phyloP scores from a whole-genome alignment of 2,113 vertebrate species.

The Rhizomys pruinosus region DNA sequence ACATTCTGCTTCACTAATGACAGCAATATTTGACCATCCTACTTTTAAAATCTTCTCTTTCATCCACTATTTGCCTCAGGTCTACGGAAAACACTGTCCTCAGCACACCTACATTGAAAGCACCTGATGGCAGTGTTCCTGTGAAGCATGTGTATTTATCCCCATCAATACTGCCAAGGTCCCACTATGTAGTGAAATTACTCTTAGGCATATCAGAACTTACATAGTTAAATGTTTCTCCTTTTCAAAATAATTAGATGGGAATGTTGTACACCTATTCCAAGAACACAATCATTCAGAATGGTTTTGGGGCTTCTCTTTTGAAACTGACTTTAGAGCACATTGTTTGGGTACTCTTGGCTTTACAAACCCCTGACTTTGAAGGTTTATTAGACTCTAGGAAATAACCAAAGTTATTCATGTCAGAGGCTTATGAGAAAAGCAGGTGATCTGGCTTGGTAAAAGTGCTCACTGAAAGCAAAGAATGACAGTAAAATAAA shows the following conservation, averaged over 20 bases:
- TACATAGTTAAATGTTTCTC: constrained; percentile 11
- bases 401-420: constrained; percentile 31
- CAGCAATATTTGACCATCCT: background rate
- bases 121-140: background rate
- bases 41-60: constrained; percentile 27
- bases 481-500: constrained; percentile 47
- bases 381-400: constrained; percentile 44
- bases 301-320: constrained; percentile 3
- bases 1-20: constrained; percentile 57
- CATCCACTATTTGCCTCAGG: background rate
- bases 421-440: background rate
- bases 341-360: background rate
- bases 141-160: background rate
- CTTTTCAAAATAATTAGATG: constrained; percentile 11
- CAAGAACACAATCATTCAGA: background rate
- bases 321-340: background rate
- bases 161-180: background rate
- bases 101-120: background rate
- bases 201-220: constrained; percentile 1
- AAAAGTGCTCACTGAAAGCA: constrained; percentile 22
- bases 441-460: background rate
- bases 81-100: background rate
- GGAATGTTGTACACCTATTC: background rate
- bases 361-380: background rate
- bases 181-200: constrained; percentile 9